Conservation (phyloP, 53 echinoderm and acorn worm genomes). For the Actinopyga echinites region DNA sequence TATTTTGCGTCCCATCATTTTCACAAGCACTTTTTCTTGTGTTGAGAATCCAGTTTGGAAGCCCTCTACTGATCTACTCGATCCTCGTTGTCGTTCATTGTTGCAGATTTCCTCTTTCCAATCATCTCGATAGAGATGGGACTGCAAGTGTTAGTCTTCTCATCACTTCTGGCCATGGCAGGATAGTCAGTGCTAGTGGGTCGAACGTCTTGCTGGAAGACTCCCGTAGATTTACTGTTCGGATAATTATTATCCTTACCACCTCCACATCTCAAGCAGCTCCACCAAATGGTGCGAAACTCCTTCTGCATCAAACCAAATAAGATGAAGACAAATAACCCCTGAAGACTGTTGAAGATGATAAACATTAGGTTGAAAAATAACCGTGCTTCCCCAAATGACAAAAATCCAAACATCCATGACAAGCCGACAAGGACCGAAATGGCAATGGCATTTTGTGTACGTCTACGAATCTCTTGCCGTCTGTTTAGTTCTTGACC, state of each 20-base stretch:
- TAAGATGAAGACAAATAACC: constrained; percentile 65
- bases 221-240: not conserved
- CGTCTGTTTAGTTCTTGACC: constrained; percentile 6
- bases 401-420: constrained; percentile 70
- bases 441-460: constrained; percentile 54
- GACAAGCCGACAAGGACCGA: constrained; percentile 68
- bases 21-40: no score
- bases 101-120: not conserved
- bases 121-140: constrained; percentile 8
- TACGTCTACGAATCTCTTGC: constrained; percentile 26
- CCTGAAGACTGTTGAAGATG: constrained; percentile 77
- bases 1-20: no score
- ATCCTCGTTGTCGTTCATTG: no score
- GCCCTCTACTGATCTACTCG: no score
- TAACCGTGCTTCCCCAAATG: constrained; percentile 50
- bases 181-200: not conserved
- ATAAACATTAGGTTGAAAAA: constrained; percentile 70
- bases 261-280: constrained; percentile 9
- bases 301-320: constrained; percentile 62
- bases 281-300: constrained; percentile 50
- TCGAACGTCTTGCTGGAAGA: not conserved
- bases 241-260: not conserved
- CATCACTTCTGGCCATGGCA: not conserved
- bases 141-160: not conserved
- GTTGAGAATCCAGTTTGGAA: no score